phyloP scores from a whole-genome alignment of 2,888 invertebrate genomes.

The Coenonympha arcania region DNA sequence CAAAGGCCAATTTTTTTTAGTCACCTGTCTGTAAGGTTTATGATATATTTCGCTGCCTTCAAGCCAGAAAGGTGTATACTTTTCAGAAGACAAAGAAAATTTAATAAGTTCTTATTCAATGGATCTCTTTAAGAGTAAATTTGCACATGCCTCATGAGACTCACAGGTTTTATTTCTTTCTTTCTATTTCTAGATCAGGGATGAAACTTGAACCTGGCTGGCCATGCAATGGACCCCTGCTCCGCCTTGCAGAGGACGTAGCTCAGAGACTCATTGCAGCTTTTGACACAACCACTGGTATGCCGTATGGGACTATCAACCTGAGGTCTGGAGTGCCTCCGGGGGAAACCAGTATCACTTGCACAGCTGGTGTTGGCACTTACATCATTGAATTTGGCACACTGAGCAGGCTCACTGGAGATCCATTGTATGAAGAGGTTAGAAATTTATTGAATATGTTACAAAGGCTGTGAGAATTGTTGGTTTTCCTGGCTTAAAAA shows the following conservation, averaged over 20 bases:
- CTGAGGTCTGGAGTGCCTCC: conserved; percentile 91
- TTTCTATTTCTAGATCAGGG: conserved; percentile 81
- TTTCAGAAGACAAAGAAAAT: too few relatives aligned
- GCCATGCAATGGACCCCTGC: conserved; percentile 97
- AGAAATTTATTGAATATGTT: neutral
- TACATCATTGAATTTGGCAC: conserved; percentile 98
- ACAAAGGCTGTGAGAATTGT: too few relatives aligned
- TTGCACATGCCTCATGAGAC: too few relatives aligned
- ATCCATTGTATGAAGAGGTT: conserved; percentile 94
- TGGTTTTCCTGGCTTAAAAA: too few relatives aligned
- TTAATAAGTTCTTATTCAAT: too few relatives aligned
- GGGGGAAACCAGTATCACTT: conserved; percentile 96
- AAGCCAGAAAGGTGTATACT: too few relatives aligned
- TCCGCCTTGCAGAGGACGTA: conserved; percentile 94
- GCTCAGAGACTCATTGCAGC: conserved; percentile 92
- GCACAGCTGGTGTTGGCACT: conserved; percentile 98
- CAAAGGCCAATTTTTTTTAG: too few relatives aligned
- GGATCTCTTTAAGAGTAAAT: too few relatives aligned
- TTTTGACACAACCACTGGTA: conserved; percentile 91
- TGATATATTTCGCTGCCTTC: too few relatives aligned
- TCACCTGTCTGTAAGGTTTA: too few relatives aligned
- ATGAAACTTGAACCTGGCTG: conserved; percentile 90
- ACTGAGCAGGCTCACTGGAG: conserved; percentile 92
- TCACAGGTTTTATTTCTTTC: too few relatives aligned
- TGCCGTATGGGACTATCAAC: conserved; percentile 99